Base-by-base conservation (phyloP, 2,797 vertebrate species). In the Neostethus bicornis region DNA sequence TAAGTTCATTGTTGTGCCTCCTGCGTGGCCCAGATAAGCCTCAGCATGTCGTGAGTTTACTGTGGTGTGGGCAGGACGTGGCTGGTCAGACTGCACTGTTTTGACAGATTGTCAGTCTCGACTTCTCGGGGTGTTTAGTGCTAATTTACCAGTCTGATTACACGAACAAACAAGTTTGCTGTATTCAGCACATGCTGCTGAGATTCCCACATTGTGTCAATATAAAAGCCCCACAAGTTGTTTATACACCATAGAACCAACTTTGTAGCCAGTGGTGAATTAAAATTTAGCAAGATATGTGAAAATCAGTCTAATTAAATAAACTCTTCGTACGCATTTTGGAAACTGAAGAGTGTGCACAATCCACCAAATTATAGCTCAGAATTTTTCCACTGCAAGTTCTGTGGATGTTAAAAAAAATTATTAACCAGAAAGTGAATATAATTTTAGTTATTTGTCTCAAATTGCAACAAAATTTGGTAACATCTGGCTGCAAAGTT, bases 1-100 rank as follows among this genome's bases (percentile, higher is more conserved):
- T 88, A 86, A 87, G 81, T 88, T 89, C 70, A 86, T 86, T 87
- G 85, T 83, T 84, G 75, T 81, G 82, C 73, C 70, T 79, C 62
- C 87, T 91, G 88, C 59, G 56, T 69, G 70, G 70, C 50, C 53
- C 70, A 78, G 89, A 92, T 91, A 92, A 90, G 81, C 70, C 65
- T 39, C 46, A 4, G 65, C 70, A 57, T 53, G 39, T 75, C 52
- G 12, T 54, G 66, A 72, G 58, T 80, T 69, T 2, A 4, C 62
- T 2, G 31, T 51, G 4, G 45, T 38, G 56, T 70, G 71, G 81
- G 66, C 77, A 14, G 49, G 77, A 77, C 72, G 53, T 20, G 52
- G 64, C 72, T 62, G 76, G 75, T 70, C 70, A 55, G 58, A 46
- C 66, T n/a, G 38, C 47, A 46, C 55, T 35, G 2, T 49, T 70